Base-by-base conservation (phyloP, 2,113 vertebrate species). In the Heliornis fulica region DNA sequence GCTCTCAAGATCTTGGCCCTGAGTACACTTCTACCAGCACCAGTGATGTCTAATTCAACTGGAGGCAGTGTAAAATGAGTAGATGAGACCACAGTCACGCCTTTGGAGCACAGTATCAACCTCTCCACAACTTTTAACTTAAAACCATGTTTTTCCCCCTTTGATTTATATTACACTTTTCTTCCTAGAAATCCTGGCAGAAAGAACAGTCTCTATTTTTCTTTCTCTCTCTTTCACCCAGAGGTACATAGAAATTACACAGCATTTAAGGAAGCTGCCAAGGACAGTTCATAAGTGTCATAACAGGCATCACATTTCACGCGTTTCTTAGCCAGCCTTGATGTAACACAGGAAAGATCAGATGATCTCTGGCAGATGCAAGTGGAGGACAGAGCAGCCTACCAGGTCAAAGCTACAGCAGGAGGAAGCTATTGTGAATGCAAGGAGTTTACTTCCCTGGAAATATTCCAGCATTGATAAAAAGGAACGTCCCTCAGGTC, bases 161-260 rank as follows among this genome's bases (percentile, higher is more conserved):
- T 90, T 65, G 11, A 68, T 83, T 65, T 53, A 57, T 57, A 71
- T 46, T 61, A 50, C 10, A 87, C 11, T 81, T 86, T 76, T 90
- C 43, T 95, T 93, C 61, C 72, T 68, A 81, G 51, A 86, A 50
- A 82, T 74, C 32, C 38, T 92, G 83, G 51, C 79, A 92, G 74
- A 46, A 87, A 57, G 82, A 14, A 46, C 20, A 48, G 40, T 46
- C 34, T 40, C 34, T 63, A 25, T 75, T 31, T 43, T 40, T 79
- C 46, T 74, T 69, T 38, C 65, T 60, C 36, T 60, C 28, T 75
- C 64, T 75, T 83, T 40, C 43, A 13, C 36, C 29, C 26, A 99
- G 98, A 99, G 98, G 98, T 99, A 98, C 92, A 69, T 70, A 6
- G 98, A 99, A 94, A 98, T 99, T 83, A 97, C 98, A 1, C 87